Evolutionary conservation across 1,140 invertebrate genomes (phyloP), one percentile per base, ranked within the genome.

Genomic region (Drosophila pruinosa): DNA sequence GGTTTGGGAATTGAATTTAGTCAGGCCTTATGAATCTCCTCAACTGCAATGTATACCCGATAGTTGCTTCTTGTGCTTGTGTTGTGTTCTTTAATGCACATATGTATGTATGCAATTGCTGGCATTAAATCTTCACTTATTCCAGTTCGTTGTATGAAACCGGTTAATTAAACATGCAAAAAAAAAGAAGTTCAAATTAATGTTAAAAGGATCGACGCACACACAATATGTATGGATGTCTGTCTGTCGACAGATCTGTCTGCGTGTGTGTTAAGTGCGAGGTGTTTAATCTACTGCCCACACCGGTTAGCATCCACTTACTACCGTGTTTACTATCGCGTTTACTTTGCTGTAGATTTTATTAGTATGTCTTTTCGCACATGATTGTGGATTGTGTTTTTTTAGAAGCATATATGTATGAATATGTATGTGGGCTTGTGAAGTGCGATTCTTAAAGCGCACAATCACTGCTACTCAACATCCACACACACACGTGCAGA

Each of bases 111-210:
- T n/a, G n/a, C 31, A 34, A 34, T 34, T n/a, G 28, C 4, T 31
- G 10, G 21, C 45, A 50, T 59, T 59, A 21, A 12, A 52, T 36
- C 52, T 22, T 26, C 53, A 57, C 43, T 26, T 36, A 41, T 76
- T 64, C 77, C 34, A 47, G 73, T 80, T 73, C 36, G 69, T 31
- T 36, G 59, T 67, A 56, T 53, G 28, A 61, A 82, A 83, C 79
- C 79, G 72, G 79, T 83, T 85, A 64, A 71, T 72, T 67, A 45
- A 43, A 47, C 48, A 21, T 10, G 5, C 6, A 17, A 22, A 22
- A 47, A 1, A 17, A 31, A 36, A 7, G n/a, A 47, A 45, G 48
- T 47, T 69, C 58, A 28, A 53, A 62, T 62, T 69, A 58, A 34
- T 34, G n/a, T 10, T n/a, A 34, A 34, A 61, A 17, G 38, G 15